Evolutionary conservation across 2,888 invertebrate species (phyloP).

Genomic region (Lepetodrilus schrolli): DNA sequence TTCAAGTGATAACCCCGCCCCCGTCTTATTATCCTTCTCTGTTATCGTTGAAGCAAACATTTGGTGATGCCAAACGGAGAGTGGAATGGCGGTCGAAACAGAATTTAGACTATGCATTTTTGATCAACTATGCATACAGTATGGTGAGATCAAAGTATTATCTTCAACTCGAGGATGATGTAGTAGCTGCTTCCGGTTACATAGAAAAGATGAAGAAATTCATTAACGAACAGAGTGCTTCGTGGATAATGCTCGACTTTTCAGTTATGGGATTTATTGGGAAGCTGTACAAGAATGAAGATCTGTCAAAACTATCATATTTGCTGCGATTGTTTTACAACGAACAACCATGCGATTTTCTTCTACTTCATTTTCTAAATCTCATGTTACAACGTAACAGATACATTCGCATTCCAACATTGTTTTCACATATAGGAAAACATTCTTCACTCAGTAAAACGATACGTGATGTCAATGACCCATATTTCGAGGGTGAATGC

Average conservation of each 20-base stretch:
- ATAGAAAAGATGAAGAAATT: constrained; percentile 67
- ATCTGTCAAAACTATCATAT: constrained; percentile 52
- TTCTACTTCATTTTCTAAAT: constrained; percentile 44
- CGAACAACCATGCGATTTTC: constrained; percentile 53
- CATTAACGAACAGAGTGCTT: constrained; percentile 52
- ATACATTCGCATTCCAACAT: constrained; percentile 39
- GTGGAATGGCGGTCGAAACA: constrained; percentile 75
- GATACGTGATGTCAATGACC: constrained; percentile 46
- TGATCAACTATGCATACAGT: constrained; percentile 67
- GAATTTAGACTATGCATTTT: constrained; percentile 74
- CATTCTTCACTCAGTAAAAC: constrained; percentile 52
- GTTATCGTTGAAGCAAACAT: constrained; percentile 58
- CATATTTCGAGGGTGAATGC: constrained; percentile 25
- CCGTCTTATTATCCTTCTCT: constrained; percentile 59
- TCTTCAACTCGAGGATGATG: constrained; percentile 75
- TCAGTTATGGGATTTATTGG: constrained; percentile 59
- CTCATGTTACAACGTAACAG: constrained; percentile 45
- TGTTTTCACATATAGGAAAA: constrained; percentile 57
- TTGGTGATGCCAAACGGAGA: constrained; percentile 68
- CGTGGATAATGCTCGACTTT: constrained; percentile 56
- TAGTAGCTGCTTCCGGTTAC: constrained; percentile 68
- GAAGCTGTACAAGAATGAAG: constrained; percentile 51
- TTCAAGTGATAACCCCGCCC: constrained; percentile 70
- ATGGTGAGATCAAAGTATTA: constrained; percentile 71
- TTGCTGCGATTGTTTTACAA: constrained; percentile 66